Evolutionary conservation across 2,797 vertebrate species (phyloP), one percentile per base, ranked within the genome.

Genomic region (Erethizon dorsatum): DNA sequence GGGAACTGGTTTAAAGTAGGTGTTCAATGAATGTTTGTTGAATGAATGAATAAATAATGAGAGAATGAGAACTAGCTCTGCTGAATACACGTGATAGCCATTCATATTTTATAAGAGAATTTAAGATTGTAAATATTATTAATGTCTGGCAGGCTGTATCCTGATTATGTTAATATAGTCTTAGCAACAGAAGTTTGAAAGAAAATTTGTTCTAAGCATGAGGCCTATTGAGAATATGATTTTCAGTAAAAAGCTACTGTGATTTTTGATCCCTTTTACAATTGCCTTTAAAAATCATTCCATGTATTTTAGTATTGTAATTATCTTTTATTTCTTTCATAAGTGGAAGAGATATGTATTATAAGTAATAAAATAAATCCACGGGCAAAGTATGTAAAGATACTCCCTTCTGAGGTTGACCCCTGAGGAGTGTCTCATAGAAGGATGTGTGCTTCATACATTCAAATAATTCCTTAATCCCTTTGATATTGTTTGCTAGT

Each of bases 31-130:
- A 80, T 88, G 13, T 92, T 97, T 92, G 80, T 65, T 85, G 78
- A 94, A 69, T 94, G n/a, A 65, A 88, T 86, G n/a, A 96, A 91
- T 93, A 91, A 96, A 87, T 67, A 94, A 63, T 37, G 37, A 79
- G 45, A 82, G 71, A 67, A 94, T 0, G 7, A 84, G 83, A 85
- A 56, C 10, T 69, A 91, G 28, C 33, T 13, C 59, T 71, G 13
- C 83, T 90, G 52, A 96, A 75, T 20, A 85, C 56, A 87, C 82
- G 77, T 26, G 28, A 67, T 73, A 52, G 14, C 15, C 54, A 94
- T 93, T 97, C 57, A 92, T 93, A 90, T 65, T 95, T 96, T 91
- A 88, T 83, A 93, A 94, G 20, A 73, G 50, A 79, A 69, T 80
- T 37, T 47, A 67, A 61, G 57, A 65, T 11, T 92, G 84, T 78